Base-by-base conservation (phyloP, 2,113 vertebrate genomes). In the Pelmatolapia mariae region DNA sequence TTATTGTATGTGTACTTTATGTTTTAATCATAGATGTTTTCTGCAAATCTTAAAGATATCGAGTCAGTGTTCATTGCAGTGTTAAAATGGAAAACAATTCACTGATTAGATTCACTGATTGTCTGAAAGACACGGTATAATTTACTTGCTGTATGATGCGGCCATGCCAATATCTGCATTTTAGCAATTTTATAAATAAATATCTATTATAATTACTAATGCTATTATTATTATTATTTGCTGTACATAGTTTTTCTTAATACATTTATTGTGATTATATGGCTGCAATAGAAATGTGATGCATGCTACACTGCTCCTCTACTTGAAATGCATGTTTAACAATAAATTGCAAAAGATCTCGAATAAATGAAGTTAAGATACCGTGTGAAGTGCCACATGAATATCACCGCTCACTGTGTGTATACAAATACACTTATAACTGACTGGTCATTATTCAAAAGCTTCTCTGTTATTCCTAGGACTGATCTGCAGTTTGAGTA, bases 221-320 rank as follows among this genome's bases (percentile, higher is more conserved):
- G 76, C 84, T 66, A 84, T 79, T 84, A 90, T 87, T 86, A 82
- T 90, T 66, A 80, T 82, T 40, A 68, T 91, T 93, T 91, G 56
- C 84, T 94, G 93, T 89, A 86, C n/a, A 94, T 95, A 93, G 84
- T 92, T 93, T 91, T 92, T 92, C 90, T 90, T 57, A 88, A 95
- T 76, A 91, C 80, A 88, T 90, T 93, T 83, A 92, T 88, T 96
- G 95, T 96, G 92, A 95, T 93, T 93, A 95, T 94, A 95, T 95
- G 96, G 93, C 93, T 95, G 95, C 91, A 85, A 94, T 93, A 86
- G 89, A 95, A 96, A 94, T 89, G 91, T 95, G 94, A 93, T 95
- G 95, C 96, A 96, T 97, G 96, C 92, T 91, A 91, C 89, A 93
- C 86, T 87, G 88, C 92, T 95, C 93, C 90, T 94, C 87, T 87